Conservation (phyloP, 2,113 vertebrate species). For the Falco punctatus region DNA sequence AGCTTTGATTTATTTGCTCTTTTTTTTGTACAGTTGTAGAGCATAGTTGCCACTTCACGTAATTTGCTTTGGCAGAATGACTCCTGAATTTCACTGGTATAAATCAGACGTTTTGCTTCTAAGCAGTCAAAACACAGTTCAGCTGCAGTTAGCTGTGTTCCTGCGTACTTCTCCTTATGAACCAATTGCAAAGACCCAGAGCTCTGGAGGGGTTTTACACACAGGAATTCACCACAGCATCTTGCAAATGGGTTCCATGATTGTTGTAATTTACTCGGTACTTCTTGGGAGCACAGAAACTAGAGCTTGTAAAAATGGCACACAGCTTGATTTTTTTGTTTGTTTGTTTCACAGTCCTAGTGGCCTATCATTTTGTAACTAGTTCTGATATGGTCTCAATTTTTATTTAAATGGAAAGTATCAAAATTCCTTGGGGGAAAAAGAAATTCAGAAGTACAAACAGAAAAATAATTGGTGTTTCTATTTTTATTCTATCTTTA, state of each 20-base stretch:
- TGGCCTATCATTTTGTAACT: neutral
- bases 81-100: neutral
- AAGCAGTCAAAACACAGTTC: neutral
- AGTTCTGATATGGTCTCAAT: neutral
- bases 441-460: neutral
- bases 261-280: neutral
- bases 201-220: neutral
- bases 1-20: neutral
- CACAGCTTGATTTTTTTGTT: neutral
- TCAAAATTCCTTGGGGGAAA: neutral
- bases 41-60: neutral
- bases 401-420: neutral
- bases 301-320: neutral
- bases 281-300: neutral
- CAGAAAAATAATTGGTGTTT: neutral
- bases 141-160: neutral
- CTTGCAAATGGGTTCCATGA: neutral
- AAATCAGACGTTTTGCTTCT: neutral
- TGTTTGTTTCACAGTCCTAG: neutral
- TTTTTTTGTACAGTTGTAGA: neutral
- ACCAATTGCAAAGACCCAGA: neutral
- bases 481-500: neutral
- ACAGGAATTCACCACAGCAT: neutral
- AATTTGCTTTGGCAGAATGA: neutral
- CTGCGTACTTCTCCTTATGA: neutral